Conservation (phyloP, 2,113 vertebrate genomes). For the Podocnemis expansa region DNA sequence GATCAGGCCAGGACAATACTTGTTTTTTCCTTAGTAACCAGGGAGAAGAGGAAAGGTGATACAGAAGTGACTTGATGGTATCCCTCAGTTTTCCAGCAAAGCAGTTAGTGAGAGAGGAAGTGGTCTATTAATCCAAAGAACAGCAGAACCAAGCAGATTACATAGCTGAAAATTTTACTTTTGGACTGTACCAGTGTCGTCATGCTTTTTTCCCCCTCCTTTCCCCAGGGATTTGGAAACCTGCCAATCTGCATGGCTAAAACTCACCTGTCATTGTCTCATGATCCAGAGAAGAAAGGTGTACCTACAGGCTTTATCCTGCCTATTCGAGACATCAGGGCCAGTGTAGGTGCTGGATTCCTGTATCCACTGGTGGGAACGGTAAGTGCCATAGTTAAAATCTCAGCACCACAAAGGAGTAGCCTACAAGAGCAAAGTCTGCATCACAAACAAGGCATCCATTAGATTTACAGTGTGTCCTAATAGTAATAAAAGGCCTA, state of each 20-base stretch:
- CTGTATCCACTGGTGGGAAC: constrained; percentile 94
- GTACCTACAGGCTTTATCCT: constrained; percentile 91
- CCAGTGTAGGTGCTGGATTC: constrained; percentile 95
- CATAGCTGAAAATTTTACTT: not conserved
- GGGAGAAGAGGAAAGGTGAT: not conserved
- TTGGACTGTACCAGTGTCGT: not conserved
- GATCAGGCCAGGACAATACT: not conserved
- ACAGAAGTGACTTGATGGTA: not conserved
- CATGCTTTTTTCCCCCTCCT: not conserved
- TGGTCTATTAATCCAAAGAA: not conserved
- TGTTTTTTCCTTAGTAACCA: not conserved
- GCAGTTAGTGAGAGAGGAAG: not conserved
- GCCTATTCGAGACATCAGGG: constrained; percentile 94
- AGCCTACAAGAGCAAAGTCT: not conserved
- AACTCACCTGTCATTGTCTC: constrained; percentile 95
- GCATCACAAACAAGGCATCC: not conserved
- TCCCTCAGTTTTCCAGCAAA: not conserved
- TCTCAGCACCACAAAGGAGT: not conserved
- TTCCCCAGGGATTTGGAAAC: constrained; percentile 88
- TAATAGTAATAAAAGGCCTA: not conserved
- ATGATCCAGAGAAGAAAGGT: constrained; percentile 94
- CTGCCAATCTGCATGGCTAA: constrained; percentile 99
- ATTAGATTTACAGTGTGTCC: not conserved
- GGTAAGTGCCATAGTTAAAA: constrained; percentile 75
- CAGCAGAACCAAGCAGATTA: not conserved